These are phyloP conservation scores for Gallinago nigripennis DNA, from an alignment of 2,797 vertebrate genomes.

Conservation along the genomic window DNA sequence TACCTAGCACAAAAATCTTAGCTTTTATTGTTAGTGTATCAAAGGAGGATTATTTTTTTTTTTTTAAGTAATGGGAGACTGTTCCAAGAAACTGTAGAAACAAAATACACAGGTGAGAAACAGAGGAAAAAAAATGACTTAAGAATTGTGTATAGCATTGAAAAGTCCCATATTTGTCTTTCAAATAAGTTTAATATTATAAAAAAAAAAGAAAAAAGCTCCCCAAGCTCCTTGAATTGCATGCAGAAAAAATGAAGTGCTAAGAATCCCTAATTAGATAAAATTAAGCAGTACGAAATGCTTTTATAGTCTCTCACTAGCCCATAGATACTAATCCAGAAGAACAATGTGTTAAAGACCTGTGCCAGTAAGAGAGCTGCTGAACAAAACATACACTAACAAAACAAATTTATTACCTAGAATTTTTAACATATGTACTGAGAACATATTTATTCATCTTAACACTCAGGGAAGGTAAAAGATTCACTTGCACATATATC, in stretches of 20 bases:
- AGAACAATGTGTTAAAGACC: neutral
- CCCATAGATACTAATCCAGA: neutral
- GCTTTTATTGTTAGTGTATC: neutral
- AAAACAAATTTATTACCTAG: neutral
- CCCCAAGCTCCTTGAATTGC: neutral
- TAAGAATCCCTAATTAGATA: neutral
- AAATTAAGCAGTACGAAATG: neutral
- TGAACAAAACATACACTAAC: neutral
- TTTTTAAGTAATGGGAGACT: neutral
- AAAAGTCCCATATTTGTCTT: neutral
- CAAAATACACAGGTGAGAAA: neutral
- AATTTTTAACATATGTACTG: neutral
- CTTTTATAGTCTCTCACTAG: neutral
- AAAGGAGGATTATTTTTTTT: neutral
- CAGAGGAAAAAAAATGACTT: neutral
- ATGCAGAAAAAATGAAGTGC: neutral
- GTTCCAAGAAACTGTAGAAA: neutral
- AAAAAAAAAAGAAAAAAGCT: neutral
- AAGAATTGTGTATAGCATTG: neutral
- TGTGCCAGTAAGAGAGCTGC: neutral
- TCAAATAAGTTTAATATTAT: neutral
- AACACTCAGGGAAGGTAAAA: neutral
- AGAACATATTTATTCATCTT: neutral
- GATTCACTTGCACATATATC: neutral
- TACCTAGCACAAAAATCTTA: neutral